phyloP scores from a whole-genome alignment of 2,888 invertebrate species.

The Aquatica leii region DNA sequence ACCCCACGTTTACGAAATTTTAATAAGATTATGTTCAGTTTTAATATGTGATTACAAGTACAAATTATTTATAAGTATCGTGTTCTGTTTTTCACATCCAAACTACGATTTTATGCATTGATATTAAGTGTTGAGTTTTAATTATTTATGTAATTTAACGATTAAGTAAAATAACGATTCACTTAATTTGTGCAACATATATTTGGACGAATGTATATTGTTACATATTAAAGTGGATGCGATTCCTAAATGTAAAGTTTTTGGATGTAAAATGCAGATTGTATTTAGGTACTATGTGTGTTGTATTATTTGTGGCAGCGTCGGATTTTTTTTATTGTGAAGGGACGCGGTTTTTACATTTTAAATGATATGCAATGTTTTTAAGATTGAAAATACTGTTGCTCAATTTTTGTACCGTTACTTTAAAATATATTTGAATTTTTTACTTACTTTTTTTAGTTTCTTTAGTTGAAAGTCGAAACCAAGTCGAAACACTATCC shows the following conservation, averaged over 20 bases:
- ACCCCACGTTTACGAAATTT: slow-evolving; percentile 11
- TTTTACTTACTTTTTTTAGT: too few relatives aligned
- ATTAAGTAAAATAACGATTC: background rate
- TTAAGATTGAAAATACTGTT: too few relatives aligned
- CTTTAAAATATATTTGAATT: too few relatives aligned
- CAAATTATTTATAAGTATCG: slow-evolving; percentile 27
- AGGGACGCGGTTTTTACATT: too few relatives aligned
- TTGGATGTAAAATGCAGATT: too few relatives aligned
- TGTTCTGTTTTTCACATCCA: background rate
- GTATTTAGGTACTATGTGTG: too few relatives aligned
- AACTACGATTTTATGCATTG: slow-evolving; percentile 19
- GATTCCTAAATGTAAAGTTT: background rate
- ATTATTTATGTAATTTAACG: background rate
- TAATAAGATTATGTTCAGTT: slow-evolving; percentile 23
- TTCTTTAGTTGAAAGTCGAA: too few relatives aligned
- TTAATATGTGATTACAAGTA: slow-evolving; percentile 33
- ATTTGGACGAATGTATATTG: slow-evolving; percentile 3
- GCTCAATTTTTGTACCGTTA: too few relatives aligned
- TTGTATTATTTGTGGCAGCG: too few relatives aligned
- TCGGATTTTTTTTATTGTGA: too few relatives aligned
- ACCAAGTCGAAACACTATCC: too few relatives aligned
- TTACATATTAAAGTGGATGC: slow-evolving; percentile 4
- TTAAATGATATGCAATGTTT: too few relatives aligned
- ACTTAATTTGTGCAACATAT: slow-evolving; percentile 14
- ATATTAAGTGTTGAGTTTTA: slow-evolving; percentile 14